Base-by-base conservation (phyloP, 2,888 invertebrate genomes). In the Phaedon cochleariae region DNA sequence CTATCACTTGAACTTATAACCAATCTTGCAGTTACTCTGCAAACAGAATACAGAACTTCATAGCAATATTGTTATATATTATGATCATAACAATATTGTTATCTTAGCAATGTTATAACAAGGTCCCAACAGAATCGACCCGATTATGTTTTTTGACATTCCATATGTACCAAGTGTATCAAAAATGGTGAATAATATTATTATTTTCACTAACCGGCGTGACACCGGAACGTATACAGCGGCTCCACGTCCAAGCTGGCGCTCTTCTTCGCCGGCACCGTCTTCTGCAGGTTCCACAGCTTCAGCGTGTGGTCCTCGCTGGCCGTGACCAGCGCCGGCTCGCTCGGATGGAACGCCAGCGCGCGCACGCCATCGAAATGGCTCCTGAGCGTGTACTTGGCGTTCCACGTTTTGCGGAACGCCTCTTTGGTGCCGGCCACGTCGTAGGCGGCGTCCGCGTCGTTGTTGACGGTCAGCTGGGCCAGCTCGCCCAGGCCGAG, bases 261-360 rank as follows among this genome's bases (percentile, higher is more conserved):
- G 18, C 95, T 94, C 89, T 97, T 97, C 88, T 98, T 98, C 67
- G 97, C 96, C 75, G 96, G 96, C 75, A 97, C 96, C 60, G 97
- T 97, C 86, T 97, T 97, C 84, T 97, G 97, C 74, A 99, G 87
- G 88, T 99, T 99, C 99, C 99, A 99, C 81, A 99, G 86, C 85
- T 99, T 99, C 48, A 99, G 88, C 55, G 98, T 98, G 84, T 98
- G 97, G 86, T 99, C 99, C 84, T 99, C 99, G 64, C 97, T 97
- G 41, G 97, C 98, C 26, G 99, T 98, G 79, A 99, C 95, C 66
- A 99, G 87, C 64, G 98, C 96, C 64, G 97, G 94, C 82, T 98
- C 98, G 70, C 92, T 92, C 61, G 98, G 97, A 85, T 96, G 96
- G 87, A 97, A 97, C 74, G 95, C 95, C 64, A 97, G 86, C 68